These are phyloP conservation scores for Drosophila ogumai DNA, from an alignment of 1,140 invertebrate genomes.

Conservation along the genomic window DNA sequence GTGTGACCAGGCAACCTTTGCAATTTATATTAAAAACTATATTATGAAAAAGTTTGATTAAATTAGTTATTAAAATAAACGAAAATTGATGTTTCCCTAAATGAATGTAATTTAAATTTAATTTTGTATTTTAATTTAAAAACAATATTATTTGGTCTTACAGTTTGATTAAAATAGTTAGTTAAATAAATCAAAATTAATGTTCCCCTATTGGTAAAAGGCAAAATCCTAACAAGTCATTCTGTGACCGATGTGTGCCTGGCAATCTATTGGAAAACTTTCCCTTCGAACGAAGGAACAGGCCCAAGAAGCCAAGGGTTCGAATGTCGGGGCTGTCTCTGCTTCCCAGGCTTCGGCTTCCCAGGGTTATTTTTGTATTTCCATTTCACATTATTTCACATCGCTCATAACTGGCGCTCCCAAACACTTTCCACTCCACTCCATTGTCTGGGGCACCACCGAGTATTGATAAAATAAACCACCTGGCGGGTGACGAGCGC, in stretches of 20 bases:
- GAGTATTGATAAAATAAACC: conserved; percentile 40
- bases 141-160: no score
- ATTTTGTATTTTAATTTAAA: no score
- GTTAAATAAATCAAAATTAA: background rate
- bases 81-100: no score
- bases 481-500: background rate
- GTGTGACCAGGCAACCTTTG: background rate
- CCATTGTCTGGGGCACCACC: conserved; percentile 27
- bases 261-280: conserved; percentile 41
- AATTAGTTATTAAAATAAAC: no score
- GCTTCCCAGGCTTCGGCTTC: conserved; percentile 21
- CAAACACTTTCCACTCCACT: conserved; percentile 28
- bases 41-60: no score
- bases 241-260: background rate
- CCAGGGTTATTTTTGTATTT: background rate
- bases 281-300: conserved; percentile 4
- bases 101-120: no score
- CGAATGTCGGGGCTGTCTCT: conserved; percentile 3
- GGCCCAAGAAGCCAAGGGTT: conserved; percentile 16
- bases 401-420: conserved; percentile 38
- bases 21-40: no score
- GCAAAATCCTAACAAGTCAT: no score
- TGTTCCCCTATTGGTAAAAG: background rate
- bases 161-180: background rate
- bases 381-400: conserved; percentile 16